Evolutionary conservation across 2,797 vertebrate species (phyloP).

Genomic region (Enteromius unitaeniatus): DNA sequence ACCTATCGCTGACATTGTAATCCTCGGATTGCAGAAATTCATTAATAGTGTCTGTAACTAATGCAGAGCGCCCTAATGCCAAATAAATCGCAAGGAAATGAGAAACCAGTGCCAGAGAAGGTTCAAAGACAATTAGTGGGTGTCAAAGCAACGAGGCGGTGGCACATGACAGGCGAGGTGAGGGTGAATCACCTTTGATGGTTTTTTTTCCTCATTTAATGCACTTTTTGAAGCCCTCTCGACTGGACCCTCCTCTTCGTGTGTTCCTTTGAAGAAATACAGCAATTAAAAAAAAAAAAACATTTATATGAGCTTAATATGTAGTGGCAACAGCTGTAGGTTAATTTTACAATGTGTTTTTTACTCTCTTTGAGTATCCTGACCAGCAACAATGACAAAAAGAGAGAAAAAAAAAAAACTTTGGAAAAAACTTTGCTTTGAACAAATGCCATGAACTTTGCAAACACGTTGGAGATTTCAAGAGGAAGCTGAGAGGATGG

Average conservation of each 20-base stretch:
- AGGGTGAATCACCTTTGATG: constrained; percentile 54
- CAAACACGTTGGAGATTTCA: constrained; percentile 1
- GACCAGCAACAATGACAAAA: neutral
- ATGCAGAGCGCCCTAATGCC: constrained; percentile 46
- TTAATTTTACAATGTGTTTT: neutral
- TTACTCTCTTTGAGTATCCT: neutral
- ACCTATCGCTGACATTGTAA: constrained; percentile 63
- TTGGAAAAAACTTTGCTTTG: neutral
- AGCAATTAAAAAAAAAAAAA: neutral
- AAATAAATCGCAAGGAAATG: constrained; percentile 53
- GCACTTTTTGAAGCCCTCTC: constrained; percentile 18
- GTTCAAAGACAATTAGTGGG: constrained; percentile 66
- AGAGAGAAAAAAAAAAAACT: neutral
- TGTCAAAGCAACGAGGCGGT: constrained; percentile 56
- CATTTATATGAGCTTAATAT: neutral
- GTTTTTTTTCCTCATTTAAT: constrained; percentile 36
- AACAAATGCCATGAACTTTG: neutral
- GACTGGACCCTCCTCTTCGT: constrained; percentile 12
- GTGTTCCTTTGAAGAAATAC: neutral
- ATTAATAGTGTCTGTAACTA: constrained; percentile 53
- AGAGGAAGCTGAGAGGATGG: neutral
- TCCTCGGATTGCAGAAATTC: constrained; percentile 61
- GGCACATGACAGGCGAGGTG: constrained; percentile 56
- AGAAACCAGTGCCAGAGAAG: constrained; percentile 58
- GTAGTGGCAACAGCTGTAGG: neutral